A percentile compares a stretch with the other conserved stretches of the same genome.
Conservation (phyloP, 2,888 invertebrate genomes). For the Nudaria mundana region DNA sequence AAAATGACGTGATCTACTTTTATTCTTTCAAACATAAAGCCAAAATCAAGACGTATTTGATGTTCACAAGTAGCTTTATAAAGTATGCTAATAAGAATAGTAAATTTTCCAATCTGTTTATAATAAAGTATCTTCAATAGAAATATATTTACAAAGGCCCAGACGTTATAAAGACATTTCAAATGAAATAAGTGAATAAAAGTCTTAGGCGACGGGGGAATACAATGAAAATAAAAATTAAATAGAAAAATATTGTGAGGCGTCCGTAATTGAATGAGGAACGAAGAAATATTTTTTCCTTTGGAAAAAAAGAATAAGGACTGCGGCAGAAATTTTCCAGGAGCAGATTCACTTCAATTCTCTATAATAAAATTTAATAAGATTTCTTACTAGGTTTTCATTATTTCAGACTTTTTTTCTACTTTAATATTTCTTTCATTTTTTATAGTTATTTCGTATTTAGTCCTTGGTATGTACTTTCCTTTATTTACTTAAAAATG, state of each 20-base stretch:
- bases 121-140: slow-evolving; percentile 8
- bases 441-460: too few species aligned
- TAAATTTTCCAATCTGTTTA: not conserved
- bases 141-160: slow-evolving; percentile 15
- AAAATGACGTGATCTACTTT: too few species aligned
- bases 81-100: not conserved
- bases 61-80: not conserved
- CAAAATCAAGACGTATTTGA: not conserved
- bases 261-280: slow-evolving; percentile 65
- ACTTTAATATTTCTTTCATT: slow-evolving; percentile 10
- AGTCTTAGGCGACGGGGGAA: slow-evolving; percentile 31
- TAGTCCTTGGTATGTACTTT: too few species aligned
- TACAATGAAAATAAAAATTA: slow-evolving; percentile 74
- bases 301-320: slow-evolving; percentile 33
- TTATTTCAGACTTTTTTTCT: slow-evolving; percentile 20
- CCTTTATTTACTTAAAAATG: too few species aligned
- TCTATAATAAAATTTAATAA: slow-evolving; percentile 60
- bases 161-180: slow-evolving; percentile 30
- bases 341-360: slow-evolving; percentile 74
- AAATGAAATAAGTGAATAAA: slow-evolving; percentile 60
- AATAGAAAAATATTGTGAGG: slow-evolving; percentile 74
- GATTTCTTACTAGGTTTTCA: slow-evolving; percentile 39
- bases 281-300: slow-evolving; percentile 48
- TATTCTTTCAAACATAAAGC: not conserved
- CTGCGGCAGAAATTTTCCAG: slow-evolving; percentile 46